These are phyloP conservation scores for Drosophila seclusa DNA, from an alignment of 2,888 invertebrate genomes.

Conservation along the genomic window DNA sequence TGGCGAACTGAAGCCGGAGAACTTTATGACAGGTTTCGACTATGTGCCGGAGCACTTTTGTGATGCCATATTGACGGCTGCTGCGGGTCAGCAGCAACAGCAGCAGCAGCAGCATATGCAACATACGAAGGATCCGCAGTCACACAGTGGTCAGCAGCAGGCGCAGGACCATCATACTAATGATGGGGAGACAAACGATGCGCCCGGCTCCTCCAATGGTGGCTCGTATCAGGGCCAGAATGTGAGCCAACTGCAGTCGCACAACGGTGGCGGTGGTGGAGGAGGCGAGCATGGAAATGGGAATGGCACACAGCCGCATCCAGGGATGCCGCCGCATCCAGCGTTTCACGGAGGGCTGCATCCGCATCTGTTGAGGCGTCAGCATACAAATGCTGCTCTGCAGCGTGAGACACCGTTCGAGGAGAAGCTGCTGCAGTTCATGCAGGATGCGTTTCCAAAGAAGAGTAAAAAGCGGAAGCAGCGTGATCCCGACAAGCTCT, in stretches of 20 bases:
- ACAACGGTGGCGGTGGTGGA: constrained; percentile 73
- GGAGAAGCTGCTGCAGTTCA: constrained; percentile 82
- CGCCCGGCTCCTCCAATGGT: constrained; percentile 82
- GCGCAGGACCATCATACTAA: constrained; percentile 82
- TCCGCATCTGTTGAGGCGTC: constrained; percentile 80
- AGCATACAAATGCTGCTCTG: constrained; percentile 73
- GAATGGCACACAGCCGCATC: constrained; percentile 71
- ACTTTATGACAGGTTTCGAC: constrained; percentile 83
- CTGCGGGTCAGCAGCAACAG: constrained; percentile 82
- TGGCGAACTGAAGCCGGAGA: constrained; percentile 83
- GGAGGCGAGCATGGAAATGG: constrained; percentile 63
- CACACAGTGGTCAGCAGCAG: constrained; percentile 76
- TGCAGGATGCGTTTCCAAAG: constrained; percentile 84
- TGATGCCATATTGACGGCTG: constrained; percentile 83
- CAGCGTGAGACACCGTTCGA: constrained; percentile 83
- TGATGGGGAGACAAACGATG: constrained; percentile 82
- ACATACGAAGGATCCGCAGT: constrained; percentile 78
- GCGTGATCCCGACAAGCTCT: constrained; percentile 83
- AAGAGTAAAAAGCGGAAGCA: constrained; percentile 83
- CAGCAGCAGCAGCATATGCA: constrained; percentile 80
- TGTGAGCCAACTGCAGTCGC: constrained; percentile 74
- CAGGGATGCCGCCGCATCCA: constrained; percentile 80
- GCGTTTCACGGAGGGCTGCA: constrained; percentile 81
- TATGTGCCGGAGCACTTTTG: constrained; percentile 84
- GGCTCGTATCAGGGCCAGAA: constrained; percentile 77